Evolutionary conservation across 2,888 invertebrate genomes (phyloP), one percentile per base, ranked within the genome.

Genomic region (Eilema caniola): DNA sequence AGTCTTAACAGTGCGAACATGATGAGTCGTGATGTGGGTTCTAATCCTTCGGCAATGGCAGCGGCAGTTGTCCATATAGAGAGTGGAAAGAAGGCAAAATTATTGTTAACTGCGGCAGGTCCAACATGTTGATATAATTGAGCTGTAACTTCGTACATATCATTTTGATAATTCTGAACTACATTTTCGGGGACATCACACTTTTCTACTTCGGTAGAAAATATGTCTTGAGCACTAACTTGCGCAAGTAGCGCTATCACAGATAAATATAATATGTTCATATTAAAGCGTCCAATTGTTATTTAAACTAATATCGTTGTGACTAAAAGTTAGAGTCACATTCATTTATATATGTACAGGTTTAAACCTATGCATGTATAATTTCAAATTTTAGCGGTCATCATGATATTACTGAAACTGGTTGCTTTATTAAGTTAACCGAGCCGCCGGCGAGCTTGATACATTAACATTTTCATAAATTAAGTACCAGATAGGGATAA

Each of bases 1-100:
- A 69, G 25, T 28, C 56, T 57, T 31, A 64, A 59, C 10, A 69
- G 20, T 20, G 57, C n/a, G 12, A 69, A 64, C 33, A 69, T 25
- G 10, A 24, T 20, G 14, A n/a, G 57, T 10, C 63, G 53, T n/a
- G 37, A 25, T 37, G 10, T 3, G 14, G 24, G 24, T 23, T 59
- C 28, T 3, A 57, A 25, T 10, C 69, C 69, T 64, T 69, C 69
- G n/a, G 59, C 64, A n/a, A 69, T 28, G 1, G 69, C 63, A 23
- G 59, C 57, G 20, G 57, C 25, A 12, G 53, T 64, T 14, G 63
- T 69, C 69, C 69, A 69, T 28, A 41, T 23, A 57, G 69, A 63
- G 5, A 63, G 47, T 20, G 69, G 57, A 16, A 28, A 63, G 33
- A 59, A 57, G n/a, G 63, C 69, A 41, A 63, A 68, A n/a, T 69